Percentiles rank a stretch among this genome's conserved stretches.
Evolutionary conservation across 2,888 invertebrate species (phyloP).

Genomic region (Lumbricus terrestris): DNA sequence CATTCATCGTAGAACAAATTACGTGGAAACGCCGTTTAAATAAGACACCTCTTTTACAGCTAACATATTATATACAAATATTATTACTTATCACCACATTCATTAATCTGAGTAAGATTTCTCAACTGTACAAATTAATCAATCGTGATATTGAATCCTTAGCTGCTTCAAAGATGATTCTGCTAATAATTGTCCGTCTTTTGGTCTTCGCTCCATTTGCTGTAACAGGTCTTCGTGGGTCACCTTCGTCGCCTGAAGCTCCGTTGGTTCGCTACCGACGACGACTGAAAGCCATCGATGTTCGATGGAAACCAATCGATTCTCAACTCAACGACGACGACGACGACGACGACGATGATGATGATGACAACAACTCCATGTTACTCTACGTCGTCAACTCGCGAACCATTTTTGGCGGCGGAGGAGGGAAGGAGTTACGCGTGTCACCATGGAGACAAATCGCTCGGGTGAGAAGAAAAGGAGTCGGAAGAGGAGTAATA

Average conservation of each 20-base stretch:
- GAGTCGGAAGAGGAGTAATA: background rate
- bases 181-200: too few species aligned
- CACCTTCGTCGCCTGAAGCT: background rate
- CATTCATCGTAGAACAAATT: too few species aligned
- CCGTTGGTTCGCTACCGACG: background rate
- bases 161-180: too few species aligned
- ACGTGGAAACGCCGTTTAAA: too few species aligned
- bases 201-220: too few species aligned
- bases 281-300: background rate
- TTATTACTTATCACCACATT: too few species aligned
- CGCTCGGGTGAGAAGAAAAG: slow-evolving; percentile 12
- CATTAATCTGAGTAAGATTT: too few species aligned
- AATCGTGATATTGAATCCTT: too few species aligned
- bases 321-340: background rate
- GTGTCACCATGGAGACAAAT: slow-evolving; percentile 11
- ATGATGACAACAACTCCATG: background rate
- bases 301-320: background rate
- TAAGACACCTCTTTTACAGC: too few species aligned
- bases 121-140: too few species aligned
- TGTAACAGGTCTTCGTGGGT: background rate
- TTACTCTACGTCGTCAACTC: slow-evolving; percentile 5
- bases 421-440: background rate
- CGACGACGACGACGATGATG: too few species aligned
- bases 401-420: background rate
- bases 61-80: too few species aligned